Conservation (phyloP, 2,888 invertebrate species). For the Xestia xanthographa region DNA sequence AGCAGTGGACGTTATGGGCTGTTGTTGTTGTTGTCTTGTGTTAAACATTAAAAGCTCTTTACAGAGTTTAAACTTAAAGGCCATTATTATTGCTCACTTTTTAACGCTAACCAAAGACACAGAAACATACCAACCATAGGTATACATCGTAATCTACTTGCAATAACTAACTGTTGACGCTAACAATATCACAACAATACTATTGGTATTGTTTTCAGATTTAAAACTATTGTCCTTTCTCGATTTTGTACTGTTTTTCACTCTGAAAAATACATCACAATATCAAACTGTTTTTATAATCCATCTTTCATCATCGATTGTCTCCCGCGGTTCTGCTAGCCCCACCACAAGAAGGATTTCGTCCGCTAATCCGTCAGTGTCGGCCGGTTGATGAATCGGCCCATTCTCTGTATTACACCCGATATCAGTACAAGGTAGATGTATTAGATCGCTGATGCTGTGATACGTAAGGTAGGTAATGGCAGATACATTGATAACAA, state of each 20-base stretch:
- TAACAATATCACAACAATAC: neutral
- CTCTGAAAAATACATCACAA: neutral
- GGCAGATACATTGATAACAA: constrained; percentile 29
- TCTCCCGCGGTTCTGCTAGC: constrained; percentile 51
- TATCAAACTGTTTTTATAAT: neutral
- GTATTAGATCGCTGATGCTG: constrained; percentile 54
- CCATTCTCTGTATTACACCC: constrained; percentile 70
- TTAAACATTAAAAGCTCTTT: neutral
- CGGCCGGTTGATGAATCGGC: constrained; percentile 82
- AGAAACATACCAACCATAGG: neutral
- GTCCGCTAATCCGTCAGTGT: constrained; percentile 83
- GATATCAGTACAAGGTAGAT: constrained; percentile 53
- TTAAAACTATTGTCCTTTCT: neutral
- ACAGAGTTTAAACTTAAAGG: neutral
- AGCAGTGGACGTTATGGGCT: too few species aligned
- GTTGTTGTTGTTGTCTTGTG: too few species aligned
- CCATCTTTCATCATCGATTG: constrained; percentile 2
- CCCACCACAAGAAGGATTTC: constrained; percentile 59
- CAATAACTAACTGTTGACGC: neutral
- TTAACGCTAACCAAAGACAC: neutral
- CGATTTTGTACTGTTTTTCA: neutral
- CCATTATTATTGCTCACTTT: neutral
- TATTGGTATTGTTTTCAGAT: neutral
- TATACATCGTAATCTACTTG: neutral
- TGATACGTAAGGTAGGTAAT: constrained; percentile 45